These are phyloP conservation scores for Dromius quadrimaculatus DNA, from an alignment of 2,888 invertebrate species.

Conservation along the genomic window DNA sequence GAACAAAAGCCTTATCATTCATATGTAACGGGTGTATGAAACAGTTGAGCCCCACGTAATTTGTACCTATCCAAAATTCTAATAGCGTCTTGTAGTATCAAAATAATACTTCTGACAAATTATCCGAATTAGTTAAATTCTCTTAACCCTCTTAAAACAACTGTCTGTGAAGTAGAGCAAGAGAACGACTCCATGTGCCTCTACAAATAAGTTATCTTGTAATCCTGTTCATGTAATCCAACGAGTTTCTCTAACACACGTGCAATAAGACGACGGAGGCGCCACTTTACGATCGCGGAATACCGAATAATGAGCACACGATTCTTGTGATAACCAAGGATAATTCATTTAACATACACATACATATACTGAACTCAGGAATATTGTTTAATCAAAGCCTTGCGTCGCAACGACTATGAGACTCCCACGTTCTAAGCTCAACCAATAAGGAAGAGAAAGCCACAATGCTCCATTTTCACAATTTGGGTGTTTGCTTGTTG, in stretches of 20 bases:
- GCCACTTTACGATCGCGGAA: conserved; percentile 34
- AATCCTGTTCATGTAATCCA: conserved; percentile 32
- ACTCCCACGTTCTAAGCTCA: background rate
- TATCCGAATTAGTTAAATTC: conserved; percentile 41
- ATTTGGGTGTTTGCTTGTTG: conserved; percentile 9
- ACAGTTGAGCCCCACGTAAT: conserved; percentile 21
- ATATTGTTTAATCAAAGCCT: too few relatives aligned
- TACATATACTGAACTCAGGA: conserved; percentile 1
- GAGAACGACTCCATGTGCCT: conserved; percentile 18
- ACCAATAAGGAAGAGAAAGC: background rate
- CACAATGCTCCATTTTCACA: conserved; percentile 1
- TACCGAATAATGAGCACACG: conserved; percentile 37
- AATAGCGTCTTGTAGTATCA: conserved; percentile 32
- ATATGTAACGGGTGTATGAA: background rate
- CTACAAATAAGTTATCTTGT: conserved; percentile 37
- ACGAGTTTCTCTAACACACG: conserved; percentile 30
- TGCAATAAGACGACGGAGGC: background rate
- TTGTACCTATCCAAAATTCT: conserved; percentile 35
- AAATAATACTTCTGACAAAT: conserved; percentile 32
- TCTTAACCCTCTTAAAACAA: conserved; percentile 35
- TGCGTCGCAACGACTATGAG: too few relatives aligned
- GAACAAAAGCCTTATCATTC: conserved; percentile 29
- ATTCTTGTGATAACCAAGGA: conserved; percentile 30
- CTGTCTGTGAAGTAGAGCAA: conserved; percentile 38
- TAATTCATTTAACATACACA: conserved; percentile 28